Percentiles rank a stretch among this genome's conserved stretches.
Conservation (phyloP, 2,113 vertebrate species). For the Tachuris rubrigastra region DNA sequence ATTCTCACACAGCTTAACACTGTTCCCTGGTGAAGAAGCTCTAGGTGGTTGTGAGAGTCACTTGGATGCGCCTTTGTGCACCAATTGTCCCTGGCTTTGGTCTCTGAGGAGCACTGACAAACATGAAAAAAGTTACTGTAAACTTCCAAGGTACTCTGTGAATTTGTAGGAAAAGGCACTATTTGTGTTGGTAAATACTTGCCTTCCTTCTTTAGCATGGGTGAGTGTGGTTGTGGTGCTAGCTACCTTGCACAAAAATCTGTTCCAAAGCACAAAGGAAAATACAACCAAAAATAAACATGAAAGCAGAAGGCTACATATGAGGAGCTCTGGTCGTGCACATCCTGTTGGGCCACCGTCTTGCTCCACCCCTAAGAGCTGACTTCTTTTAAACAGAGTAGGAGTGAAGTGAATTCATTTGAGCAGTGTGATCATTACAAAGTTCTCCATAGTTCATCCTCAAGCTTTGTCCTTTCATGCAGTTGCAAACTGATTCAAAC, state of each 20-base stretch:
- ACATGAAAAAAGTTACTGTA: neutral
- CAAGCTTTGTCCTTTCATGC: conserved; percentile 37
- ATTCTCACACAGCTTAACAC: neutral
- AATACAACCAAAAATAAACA: conserved; percentile 71
- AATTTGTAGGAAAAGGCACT: neutral
- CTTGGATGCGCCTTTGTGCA: neutral
- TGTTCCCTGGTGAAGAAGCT: neutral
- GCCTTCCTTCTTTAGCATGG: neutral
- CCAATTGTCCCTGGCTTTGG: neutral
- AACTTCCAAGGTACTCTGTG: neutral
- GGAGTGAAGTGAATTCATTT: conserved; percentile 4
- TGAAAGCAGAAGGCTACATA: conserved; percentile 52
- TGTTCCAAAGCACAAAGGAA: conserved; percentile 64
- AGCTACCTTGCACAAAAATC: conserved; percentile 24
- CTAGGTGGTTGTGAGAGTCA: neutral
- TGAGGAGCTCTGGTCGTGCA: conserved; percentile 56
- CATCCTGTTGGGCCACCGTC: conserved; percentile 62
- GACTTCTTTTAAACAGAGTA: conserved; percentile 44
- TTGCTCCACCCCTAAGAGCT: conserved; percentile 22
- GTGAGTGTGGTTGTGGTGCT: neutral
- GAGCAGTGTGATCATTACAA: neutral
- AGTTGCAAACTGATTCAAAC: conserved; percentile 33
- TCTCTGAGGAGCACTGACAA: neutral
- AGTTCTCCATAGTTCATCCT: conserved; percentile 10
- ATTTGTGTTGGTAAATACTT: neutral